Conservation (phyloP, 2,888 invertebrate genomes). For the Aphidius colemani region DNA sequence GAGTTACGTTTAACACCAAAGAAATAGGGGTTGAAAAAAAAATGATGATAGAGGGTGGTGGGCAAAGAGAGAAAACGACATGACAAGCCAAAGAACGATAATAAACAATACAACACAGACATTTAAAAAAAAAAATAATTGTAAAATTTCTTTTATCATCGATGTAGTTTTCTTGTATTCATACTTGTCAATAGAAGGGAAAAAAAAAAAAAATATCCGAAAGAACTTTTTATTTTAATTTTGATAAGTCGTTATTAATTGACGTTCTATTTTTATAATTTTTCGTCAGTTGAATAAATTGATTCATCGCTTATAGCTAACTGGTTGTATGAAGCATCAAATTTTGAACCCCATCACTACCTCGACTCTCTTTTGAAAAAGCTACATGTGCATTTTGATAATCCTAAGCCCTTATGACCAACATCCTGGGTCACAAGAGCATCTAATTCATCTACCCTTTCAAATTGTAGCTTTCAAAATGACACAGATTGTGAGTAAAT, state of each 20-base stretch:
- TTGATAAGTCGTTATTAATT: not conserved
- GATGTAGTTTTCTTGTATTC: no score
- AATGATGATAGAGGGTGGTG: conserved; percentile 42
- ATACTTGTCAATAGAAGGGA: no score
- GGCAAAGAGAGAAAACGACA: conserved; percentile 27
- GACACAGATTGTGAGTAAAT: no score
- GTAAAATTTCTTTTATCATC: no score
- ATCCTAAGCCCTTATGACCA: conserved; percentile 48
- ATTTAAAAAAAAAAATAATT: no score
- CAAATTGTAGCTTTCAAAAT: no score
- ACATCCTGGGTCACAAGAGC: conserved; percentile 48
- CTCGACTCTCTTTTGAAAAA: conserved; percentile 25
- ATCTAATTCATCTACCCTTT: conserved; percentile 21
- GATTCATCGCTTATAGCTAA: conserved; percentile 51
- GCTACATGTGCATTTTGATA: conserved; percentile 25
- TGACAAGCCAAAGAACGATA: no score
- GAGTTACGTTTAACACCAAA: conserved; percentile 38
- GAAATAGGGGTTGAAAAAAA: conserved; percentile 45
- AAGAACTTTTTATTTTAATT: not conserved
- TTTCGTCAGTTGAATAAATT: no score
- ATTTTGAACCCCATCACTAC: conserved; percentile 29
- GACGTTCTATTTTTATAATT: no score
- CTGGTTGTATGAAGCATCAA: conserved; percentile 37
- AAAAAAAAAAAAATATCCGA: not conserved
- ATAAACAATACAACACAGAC: no score